Evolutionary conservation across 2,113 vertebrate species (phyloP).

Genomic region (Melanerpes formicivorus): DNA sequence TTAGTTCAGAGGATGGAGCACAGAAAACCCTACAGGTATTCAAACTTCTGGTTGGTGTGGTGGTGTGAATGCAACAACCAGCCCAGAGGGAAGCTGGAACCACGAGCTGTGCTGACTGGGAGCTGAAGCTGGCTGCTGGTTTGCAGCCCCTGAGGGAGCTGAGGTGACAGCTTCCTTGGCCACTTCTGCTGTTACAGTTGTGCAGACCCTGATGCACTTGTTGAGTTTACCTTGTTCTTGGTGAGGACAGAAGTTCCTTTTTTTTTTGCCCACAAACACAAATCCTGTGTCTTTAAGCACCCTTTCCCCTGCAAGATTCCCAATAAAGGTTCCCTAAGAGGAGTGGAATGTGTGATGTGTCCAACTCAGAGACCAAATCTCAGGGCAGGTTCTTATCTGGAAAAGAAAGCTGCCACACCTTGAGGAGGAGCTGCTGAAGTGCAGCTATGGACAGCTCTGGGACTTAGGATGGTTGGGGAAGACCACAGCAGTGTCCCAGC

Average conservation of each 20-base stretch:
- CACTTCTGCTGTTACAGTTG: background rate
- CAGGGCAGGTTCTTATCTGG: background rate
- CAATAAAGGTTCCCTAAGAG: constrained; percentile 22
- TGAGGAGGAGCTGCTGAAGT: background rate
- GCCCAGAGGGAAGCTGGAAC: background rate
- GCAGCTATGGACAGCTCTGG: background rate
- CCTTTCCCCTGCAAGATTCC: background rate
- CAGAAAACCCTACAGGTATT: background rate
- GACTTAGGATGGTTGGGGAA: background rate
- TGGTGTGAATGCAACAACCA: background rate
- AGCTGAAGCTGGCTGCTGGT: background rate
- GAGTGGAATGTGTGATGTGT: background rate
- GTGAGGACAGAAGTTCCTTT: background rate
- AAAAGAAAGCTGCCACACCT: background rate
- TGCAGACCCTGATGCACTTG: background rate
- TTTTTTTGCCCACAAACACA: background rate
- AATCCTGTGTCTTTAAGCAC: background rate
- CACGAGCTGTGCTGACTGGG: background rate
- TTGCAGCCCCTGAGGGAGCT: background rate
- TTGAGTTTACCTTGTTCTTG: background rate
- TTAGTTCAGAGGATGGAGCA: background rate
- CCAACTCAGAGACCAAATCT: background rate
- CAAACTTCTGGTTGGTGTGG: background rate
- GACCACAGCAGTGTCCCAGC: background rate
- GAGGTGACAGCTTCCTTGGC: background rate